phyloP scores from a whole-genome alignment of 1,140 invertebrate species.

The Microplitis mediator region DNA sequence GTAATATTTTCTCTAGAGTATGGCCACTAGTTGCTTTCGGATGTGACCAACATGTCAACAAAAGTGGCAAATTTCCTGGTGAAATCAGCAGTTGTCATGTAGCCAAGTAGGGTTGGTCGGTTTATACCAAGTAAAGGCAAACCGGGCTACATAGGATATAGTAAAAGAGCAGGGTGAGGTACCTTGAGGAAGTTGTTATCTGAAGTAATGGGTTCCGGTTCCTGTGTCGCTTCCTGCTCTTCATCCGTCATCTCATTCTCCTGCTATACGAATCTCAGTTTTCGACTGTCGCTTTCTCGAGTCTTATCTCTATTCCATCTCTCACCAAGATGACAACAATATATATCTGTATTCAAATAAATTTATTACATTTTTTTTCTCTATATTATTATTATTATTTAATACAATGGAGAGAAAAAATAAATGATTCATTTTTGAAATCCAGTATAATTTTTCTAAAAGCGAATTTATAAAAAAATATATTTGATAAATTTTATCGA shows the following conservation, averaged over 20 bases:
- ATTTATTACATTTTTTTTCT: slow-evolving; percentile 9
- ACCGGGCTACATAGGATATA: slow-evolving; percentile 17
- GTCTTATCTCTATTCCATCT: slow-evolving; percentile 8
- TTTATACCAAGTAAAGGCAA: neutral
- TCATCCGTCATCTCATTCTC: slow-evolving; percentile 40
- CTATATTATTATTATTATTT: neutral
- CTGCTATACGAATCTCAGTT: slow-evolving; percentile 27
- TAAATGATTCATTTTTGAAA: no score
- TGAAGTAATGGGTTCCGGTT: slow-evolving; percentile 50
- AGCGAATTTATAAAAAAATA: neutral
- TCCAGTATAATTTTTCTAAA: no score
- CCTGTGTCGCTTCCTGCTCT: slow-evolving; percentile 47
- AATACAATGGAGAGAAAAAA: neutral
- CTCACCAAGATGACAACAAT: neutral
- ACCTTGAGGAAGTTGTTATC: slow-evolving; percentile 49
- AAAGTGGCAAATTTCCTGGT: slow-evolving; percentile 45
- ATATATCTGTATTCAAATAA: slow-evolving; percentile 14
- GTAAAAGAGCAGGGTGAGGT: slow-evolving; percentile 33
- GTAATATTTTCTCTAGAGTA: neutral
- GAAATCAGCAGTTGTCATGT: slow-evolving; percentile 1
- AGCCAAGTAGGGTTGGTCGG: slow-evolving; percentile 18
- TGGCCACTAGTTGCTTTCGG: slow-evolving; percentile 40
- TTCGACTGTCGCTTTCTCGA: neutral
- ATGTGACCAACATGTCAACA: slow-evolving; percentile 36
- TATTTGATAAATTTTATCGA: slow-evolving; percentile 38